Percentiles rank a stretch among this genome's conserved stretches.
These are phyloP conservation scores for Eumacrocentrus americanus DNA, from an alignment of 2,888 invertebrate genomes.

Conservation along the genomic window DNA sequence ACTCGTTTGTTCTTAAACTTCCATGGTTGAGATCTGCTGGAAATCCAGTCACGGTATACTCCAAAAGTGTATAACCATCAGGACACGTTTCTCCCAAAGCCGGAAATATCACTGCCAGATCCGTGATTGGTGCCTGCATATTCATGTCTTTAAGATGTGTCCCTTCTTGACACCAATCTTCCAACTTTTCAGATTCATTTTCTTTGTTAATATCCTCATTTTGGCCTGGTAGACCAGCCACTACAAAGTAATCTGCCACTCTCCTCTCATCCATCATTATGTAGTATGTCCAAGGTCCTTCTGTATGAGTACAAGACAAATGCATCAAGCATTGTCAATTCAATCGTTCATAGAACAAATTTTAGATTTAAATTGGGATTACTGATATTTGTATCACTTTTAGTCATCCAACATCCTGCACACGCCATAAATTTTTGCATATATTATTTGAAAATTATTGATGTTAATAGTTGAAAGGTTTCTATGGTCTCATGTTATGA, in stretches of 20 bases:
- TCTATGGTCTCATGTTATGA: constrained; percentile 13
- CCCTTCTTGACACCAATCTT: constrained; percentile 63
- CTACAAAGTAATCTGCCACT: constrained; percentile 98
- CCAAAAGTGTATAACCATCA: constrained; percentile 75
- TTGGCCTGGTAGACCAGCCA: constrained; percentile 83
- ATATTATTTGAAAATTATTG: too few species aligned
- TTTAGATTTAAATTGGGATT: constrained; percentile 8
- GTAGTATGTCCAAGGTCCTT: constrained; percentile 20
- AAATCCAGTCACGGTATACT: constrained; percentile 83
- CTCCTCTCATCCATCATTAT: constrained; percentile 80
- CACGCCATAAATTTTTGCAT: background rate
- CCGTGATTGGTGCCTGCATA: constrained; percentile 92
- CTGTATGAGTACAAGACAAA: background rate
- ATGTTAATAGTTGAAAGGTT: too few species aligned
- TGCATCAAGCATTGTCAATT: constrained; percentile 10
- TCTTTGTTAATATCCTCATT: constrained; percentile 68
- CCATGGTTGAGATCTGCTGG: constrained; percentile 98
- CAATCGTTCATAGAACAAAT: background rate
- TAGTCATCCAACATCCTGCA: constrained; percentile 8
- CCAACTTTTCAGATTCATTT: constrained; percentile 68
- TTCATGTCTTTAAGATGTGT: constrained; percentile 79
- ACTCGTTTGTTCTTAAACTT: constrained; percentile 89
- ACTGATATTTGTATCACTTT: background rate
- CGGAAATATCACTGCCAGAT: constrained; percentile 91
- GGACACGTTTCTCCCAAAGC: constrained; percentile 85